These are phyloP conservation scores for Malurus splendens DNA, from an alignment of 2,797 vertebrate genomes.

Conservation along the genomic window DNA sequence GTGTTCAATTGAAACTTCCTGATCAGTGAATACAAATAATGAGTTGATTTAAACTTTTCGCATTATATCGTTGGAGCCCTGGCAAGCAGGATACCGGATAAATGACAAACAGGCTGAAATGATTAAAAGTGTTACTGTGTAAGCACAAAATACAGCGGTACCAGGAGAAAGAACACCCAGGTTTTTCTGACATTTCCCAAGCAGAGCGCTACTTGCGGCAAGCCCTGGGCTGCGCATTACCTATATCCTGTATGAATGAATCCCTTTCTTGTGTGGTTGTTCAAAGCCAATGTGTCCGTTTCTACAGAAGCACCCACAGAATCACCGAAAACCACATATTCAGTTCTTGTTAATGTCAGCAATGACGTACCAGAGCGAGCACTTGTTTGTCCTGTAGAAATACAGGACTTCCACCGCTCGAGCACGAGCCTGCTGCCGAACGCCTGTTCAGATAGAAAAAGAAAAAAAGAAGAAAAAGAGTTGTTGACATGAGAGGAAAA, in stretches of 20 bases:
- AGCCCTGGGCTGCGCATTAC: background rate
- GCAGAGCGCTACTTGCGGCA: background rate
- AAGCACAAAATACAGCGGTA: conserved; percentile 6
- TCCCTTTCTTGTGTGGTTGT: conserved; percentile 1
- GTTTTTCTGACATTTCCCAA: conserved; percentile 20
- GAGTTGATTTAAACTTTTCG: background rate
- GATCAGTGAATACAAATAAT: rapidly evolving
- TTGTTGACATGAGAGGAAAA: conserved; percentile 83
- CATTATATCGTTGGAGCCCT: rapidly evolving
- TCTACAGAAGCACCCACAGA: conserved; percentile 56
- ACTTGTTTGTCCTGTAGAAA: conserved; percentile 57
- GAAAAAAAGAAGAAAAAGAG: conserved; percentile 28
- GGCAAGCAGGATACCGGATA: background rate
- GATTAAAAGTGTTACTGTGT: background rate
- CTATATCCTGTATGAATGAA: conserved; percentile 59
- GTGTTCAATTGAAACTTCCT: background rate
- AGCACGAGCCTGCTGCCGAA: conserved; percentile 7
- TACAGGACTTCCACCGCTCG: conserved; percentile 20
- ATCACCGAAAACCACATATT: conserved; percentile 48
- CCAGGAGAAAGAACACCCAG: background rate
- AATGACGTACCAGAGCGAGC: conserved; percentile 51
- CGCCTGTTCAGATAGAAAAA: conserved; percentile 17
- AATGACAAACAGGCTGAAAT: background rate
- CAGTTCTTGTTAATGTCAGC: conserved; percentile 58
- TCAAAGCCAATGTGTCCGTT: conserved; percentile 45